phyloP scores from a whole-genome alignment of 2,888 invertebrate genomes.

The Caenorhabditis afra region DNA sequence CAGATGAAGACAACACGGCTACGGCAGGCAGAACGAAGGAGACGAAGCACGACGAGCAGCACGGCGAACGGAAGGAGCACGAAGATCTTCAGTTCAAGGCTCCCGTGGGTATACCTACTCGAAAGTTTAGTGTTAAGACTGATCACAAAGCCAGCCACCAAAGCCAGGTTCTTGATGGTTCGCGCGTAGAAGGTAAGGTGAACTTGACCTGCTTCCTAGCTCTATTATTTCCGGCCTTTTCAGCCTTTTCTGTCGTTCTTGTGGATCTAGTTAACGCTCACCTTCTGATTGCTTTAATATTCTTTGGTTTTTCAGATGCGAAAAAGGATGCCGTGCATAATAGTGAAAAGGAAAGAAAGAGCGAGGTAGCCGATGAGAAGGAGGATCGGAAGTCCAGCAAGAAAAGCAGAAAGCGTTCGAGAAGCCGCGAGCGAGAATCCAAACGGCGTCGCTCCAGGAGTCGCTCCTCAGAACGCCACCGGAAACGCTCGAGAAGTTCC shows the following conservation, averaged over 20 bases:
- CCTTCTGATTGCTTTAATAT: not conserved
- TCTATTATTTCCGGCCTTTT: not conserved
- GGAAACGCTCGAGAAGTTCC: conserved; percentile 29
- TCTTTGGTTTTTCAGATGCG: conserved; percentile 20
- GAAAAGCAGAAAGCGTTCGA: conserved; percentile 17
- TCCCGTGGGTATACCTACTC: conserved; percentile 66
- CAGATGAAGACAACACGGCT: not conserved
- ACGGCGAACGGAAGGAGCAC: not conserved
- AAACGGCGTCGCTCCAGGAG: conserved; percentile 31
- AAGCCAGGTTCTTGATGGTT: conserved; percentile 31
- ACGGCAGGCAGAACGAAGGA: not conserved
- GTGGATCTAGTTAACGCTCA: not conserved
- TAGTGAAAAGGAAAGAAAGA: not conserved
- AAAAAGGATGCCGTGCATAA: not conserved
- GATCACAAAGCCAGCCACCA: conserved; percentile 21
- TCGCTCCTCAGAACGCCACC: conserved; percentile 14
- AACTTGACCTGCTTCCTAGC: conserved; percentile 1
- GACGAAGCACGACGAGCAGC: not conserved
- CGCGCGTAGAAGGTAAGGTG: conserved; percentile 42
- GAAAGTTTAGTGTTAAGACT: conserved; percentile 64
- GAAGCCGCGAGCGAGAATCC: conserved; percentile 16
- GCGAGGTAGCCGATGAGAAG: conserved; percentile 5
- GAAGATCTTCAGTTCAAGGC: conserved; percentile 58
- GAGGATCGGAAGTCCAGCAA: conserved; percentile 11
- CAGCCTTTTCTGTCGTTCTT: conserved; percentile 15